phyloP scores from a whole-genome alignment of 2,888 invertebrate genomes.

The Andricus curvator region DNA sequence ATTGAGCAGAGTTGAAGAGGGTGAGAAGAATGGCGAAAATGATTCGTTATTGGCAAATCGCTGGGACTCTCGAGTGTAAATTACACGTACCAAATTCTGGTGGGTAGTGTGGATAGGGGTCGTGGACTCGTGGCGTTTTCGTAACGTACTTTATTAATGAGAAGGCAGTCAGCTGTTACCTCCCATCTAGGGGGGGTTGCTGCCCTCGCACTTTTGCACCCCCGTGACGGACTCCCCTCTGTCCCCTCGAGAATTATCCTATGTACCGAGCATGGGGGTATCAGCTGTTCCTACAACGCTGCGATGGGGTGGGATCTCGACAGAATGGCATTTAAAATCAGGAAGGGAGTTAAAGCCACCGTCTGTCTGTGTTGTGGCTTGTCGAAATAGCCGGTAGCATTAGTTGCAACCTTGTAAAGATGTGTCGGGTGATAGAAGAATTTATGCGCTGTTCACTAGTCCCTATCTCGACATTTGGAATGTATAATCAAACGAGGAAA shows the following conservation, averaged over 20 bases:
- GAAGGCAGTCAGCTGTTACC: constrained; percentile 75
- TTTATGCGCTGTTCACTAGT: constrained; percentile 7
- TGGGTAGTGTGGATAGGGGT: constrained; percentile 6
- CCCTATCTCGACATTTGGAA: constrained; percentile 23
- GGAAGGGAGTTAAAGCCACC: constrained; percentile 42
- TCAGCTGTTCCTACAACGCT: constrained; percentile 72
- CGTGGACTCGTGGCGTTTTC: constrained; percentile 40
- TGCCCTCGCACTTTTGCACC: constrained; percentile 55
- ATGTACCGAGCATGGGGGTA: constrained; percentile 65
- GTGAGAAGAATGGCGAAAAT: constrained; percentile 37
- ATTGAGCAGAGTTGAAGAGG: constrained; percentile 36
- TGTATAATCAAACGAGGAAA: constrained; percentile 17
- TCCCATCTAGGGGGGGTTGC: constrained; percentile 63
- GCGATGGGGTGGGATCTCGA: constrained; percentile 32
- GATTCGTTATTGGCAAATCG: constrained; percentile 25
- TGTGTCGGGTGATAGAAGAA: constrained; percentile 20
- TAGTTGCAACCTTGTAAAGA: constrained; percentile 37
- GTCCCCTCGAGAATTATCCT: constrained; percentile 35
- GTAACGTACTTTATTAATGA: constrained; percentile 77
- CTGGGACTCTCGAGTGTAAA: constrained; percentile 28
- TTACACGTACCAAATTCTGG: constrained; percentile 26
- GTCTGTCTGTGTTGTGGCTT: constrained; percentile 14
- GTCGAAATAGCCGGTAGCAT: constrained; percentile 17
- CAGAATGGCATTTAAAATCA: constrained; percentile 58
- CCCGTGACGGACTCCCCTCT: constrained; percentile 55